Percentiles rank a stretch among this genome's conserved stretches.
Evolutionary conservation across 2,888 invertebrate genomes (phyloP).

Genomic region (Ichneumoninae sp.): DNA sequence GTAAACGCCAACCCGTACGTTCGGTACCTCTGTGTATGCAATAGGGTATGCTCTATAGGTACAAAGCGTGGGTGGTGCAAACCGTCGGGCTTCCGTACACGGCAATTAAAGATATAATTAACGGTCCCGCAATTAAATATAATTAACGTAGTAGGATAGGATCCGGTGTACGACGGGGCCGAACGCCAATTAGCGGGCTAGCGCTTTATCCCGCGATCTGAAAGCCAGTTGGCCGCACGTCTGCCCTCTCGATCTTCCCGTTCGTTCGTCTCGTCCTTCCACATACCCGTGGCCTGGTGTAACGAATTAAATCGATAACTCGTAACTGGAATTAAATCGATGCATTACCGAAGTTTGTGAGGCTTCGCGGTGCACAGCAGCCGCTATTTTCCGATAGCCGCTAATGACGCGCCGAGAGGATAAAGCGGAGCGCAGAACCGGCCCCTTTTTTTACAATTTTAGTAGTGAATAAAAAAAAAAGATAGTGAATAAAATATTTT

Average conservation of each 20-base stretch:
- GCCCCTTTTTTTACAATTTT: neutral
- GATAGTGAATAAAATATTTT: neutral
- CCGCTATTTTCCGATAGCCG: neutral
- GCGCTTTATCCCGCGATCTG: conserved; percentile 73
- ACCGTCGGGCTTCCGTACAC: conserved; percentile 63
- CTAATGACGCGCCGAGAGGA: neutral
- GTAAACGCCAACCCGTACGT: conserved; percentile 42
- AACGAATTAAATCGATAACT: conserved; percentile 62
- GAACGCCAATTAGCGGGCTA: conserved; percentile 78
- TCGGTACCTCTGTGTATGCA: conserved; percentile 19
- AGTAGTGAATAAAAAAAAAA: neutral
- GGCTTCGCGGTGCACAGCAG: conserved; percentile 10
- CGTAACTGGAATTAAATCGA: conserved; percentile 50
- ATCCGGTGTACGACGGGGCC: conserved; percentile 55
- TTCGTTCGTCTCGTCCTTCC: conserved; percentile 36
- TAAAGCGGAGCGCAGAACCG: neutral
- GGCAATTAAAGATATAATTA: conserved; percentile 77
- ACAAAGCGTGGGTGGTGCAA: conserved; percentile 62
- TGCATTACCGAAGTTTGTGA: conserved; percentile 6
- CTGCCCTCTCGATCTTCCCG: conserved; percentile 52
- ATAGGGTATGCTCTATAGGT: conserved; percentile 33
- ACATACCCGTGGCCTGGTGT: conserved; percentile 17
- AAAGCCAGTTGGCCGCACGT: conserved; percentile 64
- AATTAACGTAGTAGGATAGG: conserved; percentile 73
- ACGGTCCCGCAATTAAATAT: conserved; percentile 77